Evolutionary conservation across 2,113 vertebrate species (phyloP), one percentile per base, ranked within the genome.

Genomic region (Chaetorhynchus papuensis): DNA sequence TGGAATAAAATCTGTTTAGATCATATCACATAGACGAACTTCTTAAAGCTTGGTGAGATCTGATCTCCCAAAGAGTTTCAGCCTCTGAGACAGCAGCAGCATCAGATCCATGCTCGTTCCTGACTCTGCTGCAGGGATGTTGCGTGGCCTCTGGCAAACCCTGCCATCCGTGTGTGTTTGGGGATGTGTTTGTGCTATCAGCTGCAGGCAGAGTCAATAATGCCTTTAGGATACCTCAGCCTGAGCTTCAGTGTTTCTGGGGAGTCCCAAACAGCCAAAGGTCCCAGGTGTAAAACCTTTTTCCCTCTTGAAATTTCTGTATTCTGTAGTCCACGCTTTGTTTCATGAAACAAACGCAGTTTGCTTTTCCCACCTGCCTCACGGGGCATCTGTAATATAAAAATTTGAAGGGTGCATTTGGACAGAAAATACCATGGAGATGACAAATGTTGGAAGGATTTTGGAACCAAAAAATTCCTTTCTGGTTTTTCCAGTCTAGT

Each of bases 321-420:
- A 10, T 88, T 15, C 15, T 35, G 0, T 22, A 64, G 5, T 23
- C 22, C 17, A 74, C 13, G 1, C 17, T 75, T 89, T 6, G 12
- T n/a, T 71, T 69, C 31, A 8, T 45, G 6, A 52, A 53, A n/a
- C n/a, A 78, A 84, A 53, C 13, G 20, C 2, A 27, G 18, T 42
- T 74, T 72, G 27, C 70, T 83, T 86, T 92, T 83, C 33, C 64
- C 39, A 59, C 24, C 64, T 86, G 37, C 57, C 26, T 61, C 49
- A 60, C n/a, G 31, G 45, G 3, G 6, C 17, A 39, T 35, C 15
- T 12, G 0, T 9, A 39, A 26, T 14, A 11, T 2, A 47, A 68
- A 52, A 17, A 21, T n/a, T 44, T 26, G 2, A 45, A 41, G 26
- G 54, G 27, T 61, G 15, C 13, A 26, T 42, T 49, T 85, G 78